Evolutionary conservation across 1,140 invertebrate genomes (phyloP).

Genomic region (Bathynomus jamesi): DNA sequence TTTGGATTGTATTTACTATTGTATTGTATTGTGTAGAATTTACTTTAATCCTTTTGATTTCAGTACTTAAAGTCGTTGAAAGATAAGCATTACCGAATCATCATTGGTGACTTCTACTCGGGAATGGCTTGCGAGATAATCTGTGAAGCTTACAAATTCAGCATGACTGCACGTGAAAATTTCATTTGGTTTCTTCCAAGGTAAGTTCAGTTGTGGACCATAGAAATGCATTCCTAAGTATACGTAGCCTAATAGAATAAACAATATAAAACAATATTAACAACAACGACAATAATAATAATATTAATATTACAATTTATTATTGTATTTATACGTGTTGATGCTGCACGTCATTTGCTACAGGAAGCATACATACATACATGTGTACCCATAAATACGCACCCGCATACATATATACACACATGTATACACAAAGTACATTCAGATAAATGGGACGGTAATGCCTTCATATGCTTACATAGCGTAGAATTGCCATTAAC

Average conservation of each 20-base stretch:
- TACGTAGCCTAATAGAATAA: too few species aligned
- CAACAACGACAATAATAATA: conserved; percentile 60
- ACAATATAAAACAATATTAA: too few species aligned
- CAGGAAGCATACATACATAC: too few species aligned
- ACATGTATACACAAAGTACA: conserved; percentile 1
- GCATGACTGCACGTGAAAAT: conserved; percentile 47
- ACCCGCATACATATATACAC: conserved; percentile 6
- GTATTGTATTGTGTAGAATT: too few species aligned
- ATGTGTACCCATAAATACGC: too few species aligned
- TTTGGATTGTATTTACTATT: too few species aligned
- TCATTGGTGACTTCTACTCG: conserved; percentile 70
- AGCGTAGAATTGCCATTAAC: too few species aligned
- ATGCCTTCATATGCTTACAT: too few species aligned
- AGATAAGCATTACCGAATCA: conserved; percentile 56
- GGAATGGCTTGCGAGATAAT: conserved; percentile 58
- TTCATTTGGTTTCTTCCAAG: conserved; percentile 76
- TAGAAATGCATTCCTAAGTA: conserved; percentile 53
- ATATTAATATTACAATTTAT: conserved; percentile 45
- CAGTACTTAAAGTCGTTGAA: conserved; percentile 42
- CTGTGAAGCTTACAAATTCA: conserved; percentile 64
- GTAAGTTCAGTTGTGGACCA: conserved; percentile 54
- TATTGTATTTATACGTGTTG: too few species aligned
- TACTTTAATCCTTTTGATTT: too few species aligned
- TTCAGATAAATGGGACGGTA: too few species aligned
- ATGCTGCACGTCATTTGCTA: too few species aligned